Evolutionary conservation across 2,113 vertebrate genomes (phyloP), one percentile per base, ranked within the genome.

Genomic region (Hydrolagus affinis): DNA sequence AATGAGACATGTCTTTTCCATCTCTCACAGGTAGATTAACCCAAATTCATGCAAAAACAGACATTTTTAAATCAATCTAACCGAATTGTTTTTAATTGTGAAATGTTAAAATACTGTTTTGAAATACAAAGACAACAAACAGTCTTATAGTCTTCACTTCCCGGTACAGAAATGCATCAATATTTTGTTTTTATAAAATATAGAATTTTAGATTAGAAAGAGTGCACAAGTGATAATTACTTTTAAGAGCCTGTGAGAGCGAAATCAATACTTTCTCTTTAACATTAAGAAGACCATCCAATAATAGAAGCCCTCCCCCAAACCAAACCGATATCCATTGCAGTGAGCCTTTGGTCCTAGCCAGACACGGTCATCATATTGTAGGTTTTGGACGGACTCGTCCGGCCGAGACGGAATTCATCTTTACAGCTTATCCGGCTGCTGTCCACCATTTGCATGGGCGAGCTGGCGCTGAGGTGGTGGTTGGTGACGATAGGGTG

Each of bases 281-380:
- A 80, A 25, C 80, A 66, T 68, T 85, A 69, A 68, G 57, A 85
- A 23, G 57, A 11, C 19, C 57, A 68, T 66, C 68, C 14, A 57
- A 12, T 8, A 70, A 69, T 44, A 44, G 44, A 44, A 44, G 44
- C 44, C 44, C 44, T 94, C 94, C 95, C 94, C 93, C 93, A 93
- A 93, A 95, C 94, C 93, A 95, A 95, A 95, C 93, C 92, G 90
- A 57, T 32, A n/a, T 19, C 89, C 85, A 11, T 70, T 4, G 87
- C 57, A 91, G 59, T 44, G n/a, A 21, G 4, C 44, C 19, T 85
- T 21, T 28, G 30, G 94, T 91, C 89, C 95, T 99, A 99, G 93
- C 97, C 96, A 87, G 97, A 99, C 94, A 99, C 97, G 93, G 98
- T 99, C 98, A 99, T 98, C 97, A 99, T 99, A 92, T 94, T 97